These are phyloP conservation scores for Scalopus aquaticus DNA, from an alignment of 2,113 vertebrate genomes.

Conservation along the genomic window DNA sequence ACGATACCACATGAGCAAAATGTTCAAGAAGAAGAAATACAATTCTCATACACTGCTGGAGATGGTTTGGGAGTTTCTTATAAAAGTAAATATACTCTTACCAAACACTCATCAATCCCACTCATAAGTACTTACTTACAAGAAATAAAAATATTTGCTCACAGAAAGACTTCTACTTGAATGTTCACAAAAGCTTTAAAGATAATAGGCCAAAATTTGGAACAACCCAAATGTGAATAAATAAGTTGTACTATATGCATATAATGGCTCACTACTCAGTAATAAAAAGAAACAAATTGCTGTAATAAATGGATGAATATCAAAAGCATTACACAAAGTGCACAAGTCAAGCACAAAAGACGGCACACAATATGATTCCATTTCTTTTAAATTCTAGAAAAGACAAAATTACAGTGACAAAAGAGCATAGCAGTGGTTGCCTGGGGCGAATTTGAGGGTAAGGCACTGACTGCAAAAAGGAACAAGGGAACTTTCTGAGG, in stretches of 20 bases:
- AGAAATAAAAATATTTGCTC: slow-evolving; percentile 1
- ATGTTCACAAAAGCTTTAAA: slow-evolving; percentile 18
- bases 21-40: not conserved
- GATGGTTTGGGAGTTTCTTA: not conserved
- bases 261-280: not conserved
- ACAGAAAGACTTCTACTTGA: slow-evolving; percentile 5
- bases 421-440: not conserved
- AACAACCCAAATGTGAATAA: not conserved
- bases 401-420: not conserved
- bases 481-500: not conserved
- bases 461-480: not conserved
- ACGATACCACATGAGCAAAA: not conserved
- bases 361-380: not conserved
- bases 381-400: slow-evolving; percentile 13
- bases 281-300: not conserved
- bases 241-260: not conserved
- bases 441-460: not conserved
- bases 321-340: not conserved
- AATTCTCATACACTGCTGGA: not conserved
- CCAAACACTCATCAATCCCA: not conserved
- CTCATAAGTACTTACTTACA: not conserved
- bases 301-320: not conserved
- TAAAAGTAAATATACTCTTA: not conserved
- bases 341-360: not conserved
- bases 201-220: not conserved